phyloP scores from a whole-genome alignment of 2,888 invertebrate genomes.

The Lithophane semibrunnea region DNA sequence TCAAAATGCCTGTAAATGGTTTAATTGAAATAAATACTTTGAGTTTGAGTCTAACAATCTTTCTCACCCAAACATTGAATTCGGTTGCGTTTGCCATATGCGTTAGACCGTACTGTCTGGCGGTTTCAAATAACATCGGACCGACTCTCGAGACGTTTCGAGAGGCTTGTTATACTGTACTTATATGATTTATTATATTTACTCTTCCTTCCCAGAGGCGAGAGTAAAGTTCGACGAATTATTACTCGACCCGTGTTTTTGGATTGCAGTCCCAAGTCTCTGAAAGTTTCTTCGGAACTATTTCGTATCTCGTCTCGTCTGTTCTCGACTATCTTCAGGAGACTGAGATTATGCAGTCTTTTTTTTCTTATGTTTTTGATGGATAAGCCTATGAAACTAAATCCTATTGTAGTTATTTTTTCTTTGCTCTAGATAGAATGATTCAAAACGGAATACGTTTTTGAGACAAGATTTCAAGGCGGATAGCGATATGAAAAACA shows the following conservation, averaged over 20 bases:
- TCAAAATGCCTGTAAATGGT: too few relatives aligned
- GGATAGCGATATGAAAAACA: background rate
- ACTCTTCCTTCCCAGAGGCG: slow-evolving; percentile 12
- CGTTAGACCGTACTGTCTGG: slow-evolving; percentile 35
- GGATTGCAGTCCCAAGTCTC: slow-evolving; percentile 5
- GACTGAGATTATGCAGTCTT: slow-evolving; percentile 17
- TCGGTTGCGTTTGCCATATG: background rate
- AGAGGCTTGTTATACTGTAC: slow-evolving; percentile 36
- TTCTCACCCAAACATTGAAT: background rate
- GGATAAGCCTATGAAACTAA: too few relatives aligned
- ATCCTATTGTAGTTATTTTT: too few relatives aligned
- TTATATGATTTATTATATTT: slow-evolving; percentile 54
- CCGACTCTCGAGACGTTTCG: slow-evolving; percentile 37
- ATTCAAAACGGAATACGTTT: background rate
- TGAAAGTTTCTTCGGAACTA: slow-evolving; percentile 39
- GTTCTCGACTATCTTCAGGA: background rate
- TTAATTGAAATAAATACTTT: too few relatives aligned
- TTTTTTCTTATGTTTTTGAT: background rate
- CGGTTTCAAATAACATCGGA: slow-evolving; percentile 47
- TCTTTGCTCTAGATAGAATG: background rate
- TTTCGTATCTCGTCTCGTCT: slow-evolving; percentile 35
- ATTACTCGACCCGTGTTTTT: slow-evolving; percentile 30
- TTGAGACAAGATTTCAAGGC: background rate
- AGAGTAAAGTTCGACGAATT: slow-evolving; percentile 19
- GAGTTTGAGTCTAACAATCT: too few relatives aligned